Conservation (phyloP, 2,888 invertebrate species). For the Choristoneura rosaceana region DNA sequence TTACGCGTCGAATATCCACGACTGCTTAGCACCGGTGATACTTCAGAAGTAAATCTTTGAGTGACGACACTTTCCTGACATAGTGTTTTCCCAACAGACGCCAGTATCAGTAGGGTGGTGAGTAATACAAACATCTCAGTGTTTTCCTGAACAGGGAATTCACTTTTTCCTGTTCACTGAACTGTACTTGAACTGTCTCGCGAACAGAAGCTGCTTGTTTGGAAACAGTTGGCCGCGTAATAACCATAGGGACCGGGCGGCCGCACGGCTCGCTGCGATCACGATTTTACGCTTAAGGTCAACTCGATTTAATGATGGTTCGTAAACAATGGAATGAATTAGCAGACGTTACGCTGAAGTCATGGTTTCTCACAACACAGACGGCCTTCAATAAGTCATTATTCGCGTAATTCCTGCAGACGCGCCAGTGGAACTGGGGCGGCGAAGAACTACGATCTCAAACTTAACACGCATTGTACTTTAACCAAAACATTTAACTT, state of each 20-base stretch:
- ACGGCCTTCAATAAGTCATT: background rate
- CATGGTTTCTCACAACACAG: constrained; percentile 20
- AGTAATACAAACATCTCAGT: constrained; percentile 60
- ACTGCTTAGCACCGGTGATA: constrained; percentile 35
- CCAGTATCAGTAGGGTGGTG: constrained; percentile 54
- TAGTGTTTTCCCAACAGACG: constrained; percentile 57
- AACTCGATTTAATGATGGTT: constrained; percentile 47
- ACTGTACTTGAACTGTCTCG: constrained; percentile 43
- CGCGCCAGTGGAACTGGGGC: constrained; percentile 8
- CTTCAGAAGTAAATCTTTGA: constrained; percentile 46
- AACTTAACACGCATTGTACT: background rate
- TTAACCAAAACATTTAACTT: constrained; percentile 8
- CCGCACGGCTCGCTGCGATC: constrained; percentile 52
- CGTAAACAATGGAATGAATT: constrained; percentile 38
- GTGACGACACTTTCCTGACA: constrained; percentile 54
- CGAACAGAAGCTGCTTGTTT: constrained; percentile 57
- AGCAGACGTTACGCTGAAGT: constrained; percentile 19
- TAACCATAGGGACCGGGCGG: constrained; percentile 58
- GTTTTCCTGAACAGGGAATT: constrained; percentile 43
- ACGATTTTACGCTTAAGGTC: constrained; percentile 69
- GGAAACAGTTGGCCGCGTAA: constrained; percentile 64
- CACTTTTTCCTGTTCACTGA: constrained; percentile 40
- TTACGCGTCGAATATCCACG: constrained; percentile 41
- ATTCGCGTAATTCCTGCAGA: constrained; percentile 18
- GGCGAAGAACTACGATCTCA: constrained; percentile 8